phyloP scores from a whole-genome alignment of 2,888 invertebrate species.

The Noctuana brunneofusca region DNA sequence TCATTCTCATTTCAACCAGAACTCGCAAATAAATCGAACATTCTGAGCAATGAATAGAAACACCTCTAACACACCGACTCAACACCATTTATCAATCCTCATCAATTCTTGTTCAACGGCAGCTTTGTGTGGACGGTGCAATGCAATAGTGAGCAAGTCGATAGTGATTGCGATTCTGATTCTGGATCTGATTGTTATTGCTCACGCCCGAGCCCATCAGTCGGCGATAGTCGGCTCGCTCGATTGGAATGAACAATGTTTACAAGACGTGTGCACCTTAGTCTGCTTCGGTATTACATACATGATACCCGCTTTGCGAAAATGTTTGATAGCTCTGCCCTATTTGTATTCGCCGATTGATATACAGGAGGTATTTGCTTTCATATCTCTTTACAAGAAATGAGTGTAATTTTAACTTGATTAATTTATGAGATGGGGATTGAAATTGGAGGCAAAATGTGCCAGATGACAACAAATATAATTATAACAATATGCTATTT shows the following conservation, averaged over 20 bases:
- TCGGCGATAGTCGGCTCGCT: neutral
- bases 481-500: too few relatives aligned
- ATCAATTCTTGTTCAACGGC: neutral
- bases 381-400: neutral
- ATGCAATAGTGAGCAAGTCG: neutral
- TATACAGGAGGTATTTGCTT: neutral
- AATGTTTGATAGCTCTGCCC: neutral
- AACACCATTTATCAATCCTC: too few relatives aligned
- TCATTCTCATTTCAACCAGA: too few relatives aligned
- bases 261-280: slow-evolving; percentile 8
- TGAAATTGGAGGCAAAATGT: too few relatives aligned
- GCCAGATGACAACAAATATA: too few relatives aligned
- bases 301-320: neutral
- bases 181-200: slow-evolving; percentile 19
- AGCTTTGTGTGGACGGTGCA: neutral
- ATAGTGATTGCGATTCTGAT: slow-evolving; percentile 6
- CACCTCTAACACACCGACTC: too few relatives aligned
- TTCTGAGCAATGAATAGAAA: too few relatives aligned
- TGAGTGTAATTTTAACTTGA: too few relatives aligned
- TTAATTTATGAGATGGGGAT: too few relatives aligned
- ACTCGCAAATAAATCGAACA: too few relatives aligned
- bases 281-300: neutral
- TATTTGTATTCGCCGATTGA: neutral
- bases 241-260: slow-evolving; percentile 18
- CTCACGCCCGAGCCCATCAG: neutral